Percentiles rank a stretch among this genome's conserved stretches.
Evolutionary conservation across 2,888 invertebrate genomes (phyloP).

Genomic region (Morinoia aosen): DNA sequence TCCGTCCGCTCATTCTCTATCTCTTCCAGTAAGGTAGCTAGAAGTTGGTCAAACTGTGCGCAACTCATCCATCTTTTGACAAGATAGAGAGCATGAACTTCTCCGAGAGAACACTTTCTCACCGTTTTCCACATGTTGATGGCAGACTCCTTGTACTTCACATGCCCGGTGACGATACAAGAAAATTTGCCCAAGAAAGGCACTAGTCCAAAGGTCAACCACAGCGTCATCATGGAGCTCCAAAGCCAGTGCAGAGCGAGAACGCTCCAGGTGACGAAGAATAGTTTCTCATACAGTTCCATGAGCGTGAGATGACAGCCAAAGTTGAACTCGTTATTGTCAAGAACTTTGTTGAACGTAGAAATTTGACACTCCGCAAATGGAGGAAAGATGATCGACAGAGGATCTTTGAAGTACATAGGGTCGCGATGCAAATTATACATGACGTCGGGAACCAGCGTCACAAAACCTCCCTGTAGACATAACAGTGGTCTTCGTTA

Average conservation of each 20-base stretch:
- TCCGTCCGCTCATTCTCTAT: neutral
- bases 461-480: slow-evolving; percentile 27
- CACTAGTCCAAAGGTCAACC: neutral
- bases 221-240: neutral
- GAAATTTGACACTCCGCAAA: slow-evolving; percentile 9
- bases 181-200: slow-evolving; percentile 12
- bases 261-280: neutral
- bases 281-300: slow-evolving; percentile 42
- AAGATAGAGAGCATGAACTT: slow-evolving; percentile 41
- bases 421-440: neutral
- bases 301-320: slow-evolving; percentile 44
- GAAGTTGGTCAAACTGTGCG: slow-evolving; percentile 31
- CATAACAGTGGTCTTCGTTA: too few species aligned
- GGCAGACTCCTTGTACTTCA: neutral
- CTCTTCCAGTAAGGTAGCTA: neutral
- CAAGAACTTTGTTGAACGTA: neutral
- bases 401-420: slow-evolving; percentile 2
- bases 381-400: slow-evolving; percentile 29
- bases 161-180: neutral
- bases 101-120: slow-evolving; percentile 1
- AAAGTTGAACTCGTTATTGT: neutral
- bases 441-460: neutral
- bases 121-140: neutral
- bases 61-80: slow-evolving; percentile 50
- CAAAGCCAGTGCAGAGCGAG: slow-evolving; percentile 30